A percentile compares a stretch with the other conserved stretches of the same genome.
Evolutionary conservation across 2,113 vertebrate species (phyloP).

Genomic region (Motacilla tschutschensis): DNA sequence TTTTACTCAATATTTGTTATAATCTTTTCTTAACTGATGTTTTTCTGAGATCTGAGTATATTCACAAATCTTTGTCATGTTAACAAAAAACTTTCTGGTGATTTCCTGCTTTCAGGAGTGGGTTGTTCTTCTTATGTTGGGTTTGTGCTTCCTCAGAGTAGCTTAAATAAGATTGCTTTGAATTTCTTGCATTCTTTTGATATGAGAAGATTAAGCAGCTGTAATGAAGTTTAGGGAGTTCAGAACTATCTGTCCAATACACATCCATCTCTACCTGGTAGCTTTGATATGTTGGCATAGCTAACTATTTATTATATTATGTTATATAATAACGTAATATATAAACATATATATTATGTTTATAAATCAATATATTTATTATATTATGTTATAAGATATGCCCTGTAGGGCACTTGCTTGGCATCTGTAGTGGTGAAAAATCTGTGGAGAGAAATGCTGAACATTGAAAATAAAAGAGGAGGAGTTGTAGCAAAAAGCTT

Average conservation of each 20-base stretch:
- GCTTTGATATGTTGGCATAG: background rate
- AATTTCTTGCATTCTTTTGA: background rate
- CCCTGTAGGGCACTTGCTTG: background rate
- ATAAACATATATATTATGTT: too few relatives aligned
- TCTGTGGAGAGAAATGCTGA: background rate
- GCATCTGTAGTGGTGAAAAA: background rate
- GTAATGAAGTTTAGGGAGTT: background rate
- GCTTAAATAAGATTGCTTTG: background rate
- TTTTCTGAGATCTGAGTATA: background rate
- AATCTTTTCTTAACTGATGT: background rate
- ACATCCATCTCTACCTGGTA: background rate
- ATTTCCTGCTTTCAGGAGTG: background rate
- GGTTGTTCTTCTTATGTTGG: background rate
- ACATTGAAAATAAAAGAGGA: background rate
- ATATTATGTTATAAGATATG: background rate
- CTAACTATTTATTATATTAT: background rate
- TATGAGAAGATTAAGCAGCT: background rate
- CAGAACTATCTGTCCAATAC: background rate
- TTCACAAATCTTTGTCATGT: background rate
- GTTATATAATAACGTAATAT: background rate
- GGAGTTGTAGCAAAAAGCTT: background rate
- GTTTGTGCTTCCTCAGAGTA: background rate
- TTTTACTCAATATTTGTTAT: background rate
- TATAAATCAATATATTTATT: background rate
- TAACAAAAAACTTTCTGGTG: background rate